Evolutionary conservation across 2,113 vertebrate genomes (phyloP).

Genomic region (Sigmodon hispidus): DNA sequence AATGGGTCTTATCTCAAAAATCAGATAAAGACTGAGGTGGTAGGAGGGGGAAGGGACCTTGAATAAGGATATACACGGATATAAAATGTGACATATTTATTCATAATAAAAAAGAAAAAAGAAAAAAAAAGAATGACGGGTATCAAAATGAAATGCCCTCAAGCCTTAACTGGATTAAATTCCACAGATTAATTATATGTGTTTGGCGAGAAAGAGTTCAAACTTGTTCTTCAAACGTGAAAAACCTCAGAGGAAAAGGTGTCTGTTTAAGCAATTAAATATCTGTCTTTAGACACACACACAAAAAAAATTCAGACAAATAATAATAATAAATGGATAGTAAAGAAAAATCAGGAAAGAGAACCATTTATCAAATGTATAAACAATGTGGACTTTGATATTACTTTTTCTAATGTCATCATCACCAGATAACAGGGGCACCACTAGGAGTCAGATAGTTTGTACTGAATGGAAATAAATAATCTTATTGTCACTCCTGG

Average conservation of each 20-base stretch:
- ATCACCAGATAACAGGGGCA: background rate
- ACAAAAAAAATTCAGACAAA: too few relatives aligned
- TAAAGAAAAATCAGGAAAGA: background rate
- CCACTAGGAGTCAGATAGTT: background rate
- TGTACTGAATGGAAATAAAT: background rate
- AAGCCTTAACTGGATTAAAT: constrained; percentile 34
- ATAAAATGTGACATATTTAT: too few relatives aligned
- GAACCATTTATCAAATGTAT: background rate
- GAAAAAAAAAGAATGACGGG: too few relatives aligned
- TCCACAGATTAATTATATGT: constrained; percentile 52
- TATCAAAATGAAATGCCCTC: constrained; percentile 61
- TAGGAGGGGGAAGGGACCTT: too few relatives aligned
- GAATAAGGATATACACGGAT: too few relatives aligned
- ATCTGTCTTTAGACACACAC: background rate
- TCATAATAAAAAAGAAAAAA: too few relatives aligned
- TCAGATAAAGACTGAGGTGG: too few relatives aligned
- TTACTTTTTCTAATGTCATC: background rate
- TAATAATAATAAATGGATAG: background rate
- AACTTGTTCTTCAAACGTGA: constrained; percentile 49
- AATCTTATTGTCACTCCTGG: background rate
- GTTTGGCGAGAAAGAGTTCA: constrained; percentile 35
- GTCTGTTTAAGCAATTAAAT: constrained; percentile 60
- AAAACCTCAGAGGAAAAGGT: constrained; percentile 34
- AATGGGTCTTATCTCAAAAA: background rate
- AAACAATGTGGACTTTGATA: background rate